Evolutionary conservation across 2,797 vertebrate species (phyloP).

Genomic region (Kryptolebias ocellatus): DNA sequence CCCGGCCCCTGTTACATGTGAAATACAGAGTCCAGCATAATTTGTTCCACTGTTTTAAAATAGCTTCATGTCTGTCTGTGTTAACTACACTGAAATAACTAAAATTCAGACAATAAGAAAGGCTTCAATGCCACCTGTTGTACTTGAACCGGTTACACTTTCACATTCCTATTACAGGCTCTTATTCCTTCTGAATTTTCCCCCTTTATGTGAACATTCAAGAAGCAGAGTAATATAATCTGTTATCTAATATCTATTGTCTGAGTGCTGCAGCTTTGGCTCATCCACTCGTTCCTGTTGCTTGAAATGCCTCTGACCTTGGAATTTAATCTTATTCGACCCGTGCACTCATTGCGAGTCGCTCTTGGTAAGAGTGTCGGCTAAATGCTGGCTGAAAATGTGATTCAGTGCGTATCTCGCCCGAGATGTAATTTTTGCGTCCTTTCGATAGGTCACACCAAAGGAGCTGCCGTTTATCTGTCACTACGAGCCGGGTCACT

Average conservation of each 20-base stretch:
- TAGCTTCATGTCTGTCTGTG: not conserved
- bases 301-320: constrained; percentile 67
- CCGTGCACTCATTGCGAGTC: constrained; percentile 65
- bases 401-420: constrained; percentile 63
- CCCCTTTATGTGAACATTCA: constrained; percentile 38
- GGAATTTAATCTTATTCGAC: constrained; percentile 74
- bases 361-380: constrained; percentile 62
- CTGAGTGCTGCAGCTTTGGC: constrained; percentile 47
- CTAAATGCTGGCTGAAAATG: constrained; percentile 60
- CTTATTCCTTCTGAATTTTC: constrained; percentile 23
- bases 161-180: not conserved
- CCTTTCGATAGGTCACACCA: constrained; percentile 64
- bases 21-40: not conserved
- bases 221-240: constrained; percentile 39
- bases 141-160: not conserved
- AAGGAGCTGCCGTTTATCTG: constrained; percentile 48
- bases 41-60: not conserved
- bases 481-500: constrained; percentile 35
- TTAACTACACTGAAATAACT: not conserved
- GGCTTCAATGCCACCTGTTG: not conserved
- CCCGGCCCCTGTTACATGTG: no score
- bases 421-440: constrained; percentile 67
- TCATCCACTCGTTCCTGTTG: constrained; percentile 55
- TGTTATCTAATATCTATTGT: constrained; percentile 54
- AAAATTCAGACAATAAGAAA: not conserved